These are phyloP conservation scores for Tetragnatha versicolor DNA, from an alignment of 1,140 invertebrate species.

Conservation along the genomic window DNA sequence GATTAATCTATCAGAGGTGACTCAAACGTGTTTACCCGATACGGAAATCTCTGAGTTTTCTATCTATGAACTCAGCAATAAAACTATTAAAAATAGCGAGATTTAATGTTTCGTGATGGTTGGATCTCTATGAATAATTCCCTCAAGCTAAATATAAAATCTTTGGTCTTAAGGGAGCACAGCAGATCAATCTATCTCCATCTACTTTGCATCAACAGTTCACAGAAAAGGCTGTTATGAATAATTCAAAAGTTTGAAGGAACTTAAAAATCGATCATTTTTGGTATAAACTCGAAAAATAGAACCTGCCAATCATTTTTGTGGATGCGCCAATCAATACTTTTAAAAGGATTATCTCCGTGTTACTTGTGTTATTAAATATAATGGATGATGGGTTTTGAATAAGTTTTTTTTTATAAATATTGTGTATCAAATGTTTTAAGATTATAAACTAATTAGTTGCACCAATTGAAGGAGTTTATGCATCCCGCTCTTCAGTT, in stretches of 20 bases:
- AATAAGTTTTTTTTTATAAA: no score
- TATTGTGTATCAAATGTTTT: no score
- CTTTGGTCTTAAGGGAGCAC: background rate
- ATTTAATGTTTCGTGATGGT: constrained; percentile 17
- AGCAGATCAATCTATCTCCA: constrained; percentile 43
- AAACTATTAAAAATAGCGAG: background rate
- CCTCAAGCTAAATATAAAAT: constrained; percentile 22
- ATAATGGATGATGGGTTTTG: no score
- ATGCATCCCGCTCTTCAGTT: no score
- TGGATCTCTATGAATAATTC: constrained; percentile 37
- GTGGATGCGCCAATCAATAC: constrained; percentile 14
- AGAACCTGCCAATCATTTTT: constrained; percentile 21
- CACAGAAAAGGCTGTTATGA: constrained; percentile 38
- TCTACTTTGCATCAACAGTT: constrained; percentile 50
- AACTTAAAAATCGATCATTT: constrained; percentile 51
- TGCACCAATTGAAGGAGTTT: no score
- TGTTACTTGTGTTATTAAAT: no score
- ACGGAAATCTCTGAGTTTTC: constrained; percentile 6
- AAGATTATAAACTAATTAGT: no score
- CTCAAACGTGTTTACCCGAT: constrained; percentile 2
- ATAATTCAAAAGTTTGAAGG: constrained; percentile 43
- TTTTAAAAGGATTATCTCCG: background rate
- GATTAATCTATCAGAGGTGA: constrained; percentile 1
- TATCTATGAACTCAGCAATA: constrained; percentile 2
- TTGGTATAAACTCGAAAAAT: constrained; percentile 13